A percentile compares a stretch with the other conserved stretches of the same genome.
Evolutionary conservation across 2,888 invertebrate genomes (phyloP).

Genomic region (Dilophus febrilis): DNA sequence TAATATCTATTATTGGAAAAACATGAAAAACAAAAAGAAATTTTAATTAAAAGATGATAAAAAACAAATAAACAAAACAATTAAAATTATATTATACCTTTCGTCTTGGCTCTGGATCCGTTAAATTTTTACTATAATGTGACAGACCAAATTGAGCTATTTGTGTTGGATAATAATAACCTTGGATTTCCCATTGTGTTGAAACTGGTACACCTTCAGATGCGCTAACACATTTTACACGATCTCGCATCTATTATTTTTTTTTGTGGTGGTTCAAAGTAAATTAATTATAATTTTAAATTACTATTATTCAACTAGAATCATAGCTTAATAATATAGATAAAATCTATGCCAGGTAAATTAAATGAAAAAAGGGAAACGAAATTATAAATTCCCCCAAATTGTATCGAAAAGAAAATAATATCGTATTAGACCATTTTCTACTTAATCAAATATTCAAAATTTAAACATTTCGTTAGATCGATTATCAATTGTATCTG

Average conservation of each 20-base stretch:
- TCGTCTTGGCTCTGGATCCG: constrained; percentile 62
- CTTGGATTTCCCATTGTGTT: constrained; percentile 91
- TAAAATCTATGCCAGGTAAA: too few species aligned
- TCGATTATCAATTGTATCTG: too few species aligned
- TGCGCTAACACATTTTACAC: constrained; percentile 92
- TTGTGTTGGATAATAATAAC: constrained; percentile 96
- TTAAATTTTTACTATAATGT: constrained; percentile 90
- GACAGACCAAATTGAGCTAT: constrained; percentile 96
- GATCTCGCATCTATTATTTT: constrained; percentile 44
- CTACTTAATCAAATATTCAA: too few species aligned
- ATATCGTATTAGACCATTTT: too few species aligned
- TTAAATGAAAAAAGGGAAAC: too few species aligned
- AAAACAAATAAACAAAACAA: not conserved
- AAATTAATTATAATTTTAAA: too few species aligned
- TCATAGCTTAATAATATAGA: too few species aligned
- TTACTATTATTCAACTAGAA: too few species aligned
- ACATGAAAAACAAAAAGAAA: not conserved
- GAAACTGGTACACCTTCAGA: constrained; percentile 87
- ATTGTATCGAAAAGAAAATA: too few species aligned
- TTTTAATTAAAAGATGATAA: not conserved
- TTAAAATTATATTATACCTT: constrained; percentile 22
- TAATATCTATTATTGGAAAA: constrained; percentile 28
- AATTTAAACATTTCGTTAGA: too few species aligned
- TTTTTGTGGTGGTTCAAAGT: too few species aligned
- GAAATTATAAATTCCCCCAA: too few species aligned